Evolutionary conservation across 2,797 vertebrate species (phyloP), one percentile per base, ranked within the genome.

Genomic region (Morus bassanus): DNA sequence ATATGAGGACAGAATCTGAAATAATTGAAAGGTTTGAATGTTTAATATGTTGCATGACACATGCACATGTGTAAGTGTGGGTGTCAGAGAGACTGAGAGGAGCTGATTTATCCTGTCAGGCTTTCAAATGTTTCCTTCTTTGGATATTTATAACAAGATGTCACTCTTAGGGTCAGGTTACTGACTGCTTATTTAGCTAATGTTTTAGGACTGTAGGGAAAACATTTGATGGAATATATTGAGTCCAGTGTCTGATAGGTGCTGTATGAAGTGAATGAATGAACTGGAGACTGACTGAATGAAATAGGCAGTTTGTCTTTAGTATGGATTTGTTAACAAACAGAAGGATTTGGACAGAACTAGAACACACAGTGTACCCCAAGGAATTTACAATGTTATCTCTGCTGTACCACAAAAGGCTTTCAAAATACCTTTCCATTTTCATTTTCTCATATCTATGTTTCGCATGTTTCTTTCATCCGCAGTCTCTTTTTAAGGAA

Each of bases 151-250:
- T 69, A 91, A 81, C 16, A 73, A 61, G 48, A 87, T 83, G 73
- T 54, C 79, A 72, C 46, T 83, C 53, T 65, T 13, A 75, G 57
- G 81, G 93, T 87, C 75, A 93, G 61, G 21, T 39, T 88, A 75
- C 43, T 61, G 23, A 89, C 54, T 70, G 27, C 30, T 96, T 95
- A 83, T 84, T 95, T 72, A 93, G 73, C 53, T 89, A 93, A 85
- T 89, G 93, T 75, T 89, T 88, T 89, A 96, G 2, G 11, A 91
- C 45, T 53, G 37, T 1, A 59, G 56, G 19, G 39, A 82, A 96
- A 96, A 91, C 9, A 54, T 43, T 50, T 78, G 61, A 95, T 43
- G 33, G 50, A 75, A 41, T 54, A 37, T 50, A 74, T 59, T 64
- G 39, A 41, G 88, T 68, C 75, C 81, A 39, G 28, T 18, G 9